phyloP scores from a whole-genome alignment of 2,888 invertebrate genomes.

The Aelia acuminata region DNA sequence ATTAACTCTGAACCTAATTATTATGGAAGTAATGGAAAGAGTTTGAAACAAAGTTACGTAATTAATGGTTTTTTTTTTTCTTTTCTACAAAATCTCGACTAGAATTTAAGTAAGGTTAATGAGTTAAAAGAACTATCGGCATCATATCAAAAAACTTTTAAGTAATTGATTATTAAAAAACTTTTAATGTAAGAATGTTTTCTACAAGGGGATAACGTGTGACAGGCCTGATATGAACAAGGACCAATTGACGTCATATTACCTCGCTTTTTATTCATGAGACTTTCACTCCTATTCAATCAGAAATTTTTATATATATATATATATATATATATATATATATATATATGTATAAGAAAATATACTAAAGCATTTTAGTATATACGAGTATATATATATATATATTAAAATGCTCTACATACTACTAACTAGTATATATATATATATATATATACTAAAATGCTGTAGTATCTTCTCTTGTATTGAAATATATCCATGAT shows the following conservation, averaged over 20 bases:
- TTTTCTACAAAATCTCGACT: neutral
- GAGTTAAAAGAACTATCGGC: neutral
- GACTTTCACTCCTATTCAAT: conserved; percentile 21
- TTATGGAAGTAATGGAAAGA: neutral
- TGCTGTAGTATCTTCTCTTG: too few relatives aligned
- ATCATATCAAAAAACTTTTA: too few relatives aligned
- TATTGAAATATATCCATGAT: too few relatives aligned
- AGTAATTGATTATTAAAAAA: too few relatives aligned
- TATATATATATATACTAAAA: too few relatives aligned
- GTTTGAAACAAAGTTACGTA: conserved; percentile 15
- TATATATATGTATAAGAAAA: too few relatives aligned
- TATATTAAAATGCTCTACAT: too few relatives aligned
- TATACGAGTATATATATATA: too few relatives aligned
- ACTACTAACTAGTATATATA: too few relatives aligned
- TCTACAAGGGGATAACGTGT: neutral
- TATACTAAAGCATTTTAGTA: too few relatives aligned
- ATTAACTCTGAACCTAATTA: neutral
- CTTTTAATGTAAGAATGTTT: neutral
- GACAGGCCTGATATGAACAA: neutral
- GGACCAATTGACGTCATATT: neutral
- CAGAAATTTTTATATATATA: too few relatives aligned
- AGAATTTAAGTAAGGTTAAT: neutral
- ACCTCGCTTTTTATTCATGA: neutral
- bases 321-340: too few relatives aligned
- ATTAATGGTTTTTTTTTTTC: neutral